Percentiles rank a stretch among this genome's conserved stretches.
Evolutionary conservation across 2,888 invertebrate species (phyloP).

Genomic region (Hyposoter dolosus): DNA sequence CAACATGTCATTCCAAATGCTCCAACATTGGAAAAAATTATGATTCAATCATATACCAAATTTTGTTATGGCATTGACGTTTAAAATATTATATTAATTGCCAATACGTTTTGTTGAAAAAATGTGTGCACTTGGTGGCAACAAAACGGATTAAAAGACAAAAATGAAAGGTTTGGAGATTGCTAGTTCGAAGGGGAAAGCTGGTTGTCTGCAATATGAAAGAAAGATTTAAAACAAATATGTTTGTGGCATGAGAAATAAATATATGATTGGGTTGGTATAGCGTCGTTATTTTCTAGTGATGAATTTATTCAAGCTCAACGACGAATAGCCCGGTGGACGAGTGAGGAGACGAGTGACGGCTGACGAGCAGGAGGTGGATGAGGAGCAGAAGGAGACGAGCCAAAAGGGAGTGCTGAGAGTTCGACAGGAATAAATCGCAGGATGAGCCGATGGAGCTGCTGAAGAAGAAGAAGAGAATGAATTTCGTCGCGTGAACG

Average conservation of each 20-base stretch:
- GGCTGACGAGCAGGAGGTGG: slow-evolving; percentile 84
- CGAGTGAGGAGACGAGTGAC: slow-evolving; percentile 97
- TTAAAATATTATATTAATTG: too few relatives aligned
- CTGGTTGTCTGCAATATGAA: neutral
- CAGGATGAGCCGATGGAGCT: neutral
- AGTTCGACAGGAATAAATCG: neutral
- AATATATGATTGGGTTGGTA: slow-evolving; percentile 71
- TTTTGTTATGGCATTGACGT: too few relatives aligned
- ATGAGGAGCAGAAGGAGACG: slow-evolving; percentile 33
- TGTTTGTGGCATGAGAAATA: slow-evolving; percentile 43
- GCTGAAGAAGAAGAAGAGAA: neutral
- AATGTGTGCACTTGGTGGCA: too few relatives aligned
- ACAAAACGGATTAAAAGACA: neutral
- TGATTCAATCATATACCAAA: too few relatives aligned
- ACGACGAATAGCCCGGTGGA: slow-evolving; percentile 98
- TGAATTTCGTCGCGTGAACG: neutral
- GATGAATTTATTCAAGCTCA: slow-evolving; percentile 99
- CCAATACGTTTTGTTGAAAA: too few relatives aligned
- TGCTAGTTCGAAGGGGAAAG: neutral
- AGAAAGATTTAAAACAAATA: neutral
- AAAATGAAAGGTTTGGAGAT: neutral
- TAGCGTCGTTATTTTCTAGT: slow-evolving; percentile 94
- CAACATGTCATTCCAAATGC: too few relatives aligned
- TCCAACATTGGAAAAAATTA: too few relatives aligned
- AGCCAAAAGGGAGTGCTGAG: neutral